Evolutionary conservation across 2,888 invertebrate species (phyloP), one percentile per base, ranked within the genome.

Genomic region (Cataglyphis livida): DNA sequence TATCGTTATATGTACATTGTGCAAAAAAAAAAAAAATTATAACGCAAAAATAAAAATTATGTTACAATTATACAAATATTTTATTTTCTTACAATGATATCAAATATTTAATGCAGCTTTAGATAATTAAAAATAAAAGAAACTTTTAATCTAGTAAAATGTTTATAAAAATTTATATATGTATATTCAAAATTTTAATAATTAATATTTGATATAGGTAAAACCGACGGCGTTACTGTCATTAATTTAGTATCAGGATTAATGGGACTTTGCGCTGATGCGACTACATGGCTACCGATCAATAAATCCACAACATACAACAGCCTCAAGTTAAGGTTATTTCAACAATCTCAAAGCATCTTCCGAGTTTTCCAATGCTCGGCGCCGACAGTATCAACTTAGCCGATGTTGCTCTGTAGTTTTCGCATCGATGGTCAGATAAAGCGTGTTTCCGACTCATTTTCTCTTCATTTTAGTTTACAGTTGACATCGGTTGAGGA

Each of bases 371-470:
- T 94, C 98, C 99, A 0, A 98, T 99, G 82, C 96, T 99, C 86
- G 99, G 99, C 35, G 98, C 99, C 81, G 99, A 99, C 9, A 99
- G 99, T 0, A 97, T 99, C 25, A 99, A 99, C 95, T 98, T 99
- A 0, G 99, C 99, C 0, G 99, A 99, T 86, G 97, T 97, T 0
- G 98, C 98, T 0, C 94, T 99, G n/a, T 99, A 99, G 95, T 99
- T 98, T 94, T 95, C 99, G 3, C 96, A 98, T 93, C 98, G 98
- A 25, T 87, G 99, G 99, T 0, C 99, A 99, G 96, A 97, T 98
- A 83, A 38, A 74, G 7, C 10, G 0, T 9, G 10, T 35, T 51
- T n/a, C 12, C 9, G 10, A 1, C 9, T 3, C 0, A 12, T 38
- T 35, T 54, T 54, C 5, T 18, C 3, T 2, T 70, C 0, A 4